Evolutionary conservation across 2,797 vertebrate species (phyloP).

Genomic region (Silurus aristotelis): DNA sequence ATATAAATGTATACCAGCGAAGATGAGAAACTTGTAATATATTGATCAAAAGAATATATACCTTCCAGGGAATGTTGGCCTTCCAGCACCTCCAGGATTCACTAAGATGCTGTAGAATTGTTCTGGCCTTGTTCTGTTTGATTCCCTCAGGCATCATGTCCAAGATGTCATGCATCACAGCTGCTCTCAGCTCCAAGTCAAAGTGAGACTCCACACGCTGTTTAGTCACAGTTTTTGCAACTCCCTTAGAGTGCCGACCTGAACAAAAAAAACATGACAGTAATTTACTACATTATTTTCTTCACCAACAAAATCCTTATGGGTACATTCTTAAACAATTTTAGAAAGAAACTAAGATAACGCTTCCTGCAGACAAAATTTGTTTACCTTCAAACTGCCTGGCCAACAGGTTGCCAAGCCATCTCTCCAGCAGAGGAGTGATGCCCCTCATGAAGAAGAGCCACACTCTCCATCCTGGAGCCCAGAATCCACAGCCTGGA

Average conservation of each 20-base stretch:
- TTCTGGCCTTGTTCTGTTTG: conserved; percentile 99
- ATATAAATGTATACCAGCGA: not conserved
- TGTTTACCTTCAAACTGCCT: conserved; percentile 96
- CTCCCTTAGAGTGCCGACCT: conserved; percentile 98
- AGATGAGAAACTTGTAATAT: not conserved
- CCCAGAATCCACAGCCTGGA: conserved; percentile 99
- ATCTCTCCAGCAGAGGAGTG: conserved; percentile 94
- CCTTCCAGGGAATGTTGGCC: conserved; percentile 99
- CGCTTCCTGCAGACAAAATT: not conserved
- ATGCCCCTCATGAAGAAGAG: conserved; percentile 99
- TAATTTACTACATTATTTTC: not conserved
- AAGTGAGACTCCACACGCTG: conserved; percentile 99
- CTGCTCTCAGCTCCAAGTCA: conserved; percentile 95
- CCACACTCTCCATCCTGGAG: conserved; percentile 97
- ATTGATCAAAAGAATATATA: conserved; percentile 42
- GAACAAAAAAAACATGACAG: not conserved
- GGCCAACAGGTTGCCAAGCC: conserved; percentile 97
- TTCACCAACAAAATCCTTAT: not conserved
- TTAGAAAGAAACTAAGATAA: too few species aligned
- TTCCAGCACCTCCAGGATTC: conserved; percentile 99
- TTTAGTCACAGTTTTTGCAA: conserved; percentile 98
- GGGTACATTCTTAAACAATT: not conserved
- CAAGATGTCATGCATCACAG: conserved; percentile 98
- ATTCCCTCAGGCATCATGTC: conserved; percentile 99
- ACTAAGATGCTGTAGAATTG: conserved; percentile 96